A percentile compares a stretch with the other conserved stretches of the same genome.
phyloP scores from a whole-genome alignment of 1,140 invertebrate genomes.

The Drosophila erecta region DNA sequence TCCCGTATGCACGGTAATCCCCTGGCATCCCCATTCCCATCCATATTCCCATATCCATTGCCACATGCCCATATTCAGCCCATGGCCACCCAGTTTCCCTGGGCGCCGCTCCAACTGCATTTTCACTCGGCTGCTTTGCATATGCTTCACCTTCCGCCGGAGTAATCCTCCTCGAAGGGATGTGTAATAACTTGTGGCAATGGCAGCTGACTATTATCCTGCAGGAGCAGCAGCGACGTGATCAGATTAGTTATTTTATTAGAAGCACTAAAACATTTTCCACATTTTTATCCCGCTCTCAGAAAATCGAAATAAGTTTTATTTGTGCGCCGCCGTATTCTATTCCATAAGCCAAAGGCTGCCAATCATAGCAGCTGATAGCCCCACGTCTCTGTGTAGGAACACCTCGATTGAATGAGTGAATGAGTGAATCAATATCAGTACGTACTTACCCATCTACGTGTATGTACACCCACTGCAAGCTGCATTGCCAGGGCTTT shows the following conservation, averaged over 20 bases:
- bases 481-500: slow-evolving; percentile 54
- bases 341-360: slow-evolving; percentile 57
- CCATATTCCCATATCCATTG: neutral
- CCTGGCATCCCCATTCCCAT: neutral
- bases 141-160: slow-evolving; percentile 39
- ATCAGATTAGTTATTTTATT: slow-evolving; percentile 82
- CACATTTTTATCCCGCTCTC: slow-evolving; percentile 48
- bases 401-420: slow-evolving; percentile 42
- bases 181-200: slow-evolving; percentile 59
- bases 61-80: neutral
- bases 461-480: slow-evolving; percentile 8
- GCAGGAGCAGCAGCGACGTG: slow-evolving; percentile 47
- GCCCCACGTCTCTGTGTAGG: slow-evolving; percentile 45
- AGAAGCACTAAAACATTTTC: slow-evolving; percentile 75
- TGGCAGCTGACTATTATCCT: slow-evolving; percentile 68
- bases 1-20: slow-evolving; percentile 34
- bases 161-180: slow-evolving; percentile 37
- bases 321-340: slow-evolving; percentile 55
- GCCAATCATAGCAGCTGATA: slow-evolving; percentile 73
- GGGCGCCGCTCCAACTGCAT: slow-evolving; percentile 29
- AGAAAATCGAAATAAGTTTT: slow-evolving; percentile 78
- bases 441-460: neutral
- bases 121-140: slow-evolving; percentile 58
- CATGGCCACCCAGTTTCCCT: neutral
- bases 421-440: slow-evolving; percentile 54